Evolutionary conservation across 2,888 invertebrate genomes (phyloP), one percentile per base, ranked within the genome.

Genomic region (Xylota segnis): DNA sequence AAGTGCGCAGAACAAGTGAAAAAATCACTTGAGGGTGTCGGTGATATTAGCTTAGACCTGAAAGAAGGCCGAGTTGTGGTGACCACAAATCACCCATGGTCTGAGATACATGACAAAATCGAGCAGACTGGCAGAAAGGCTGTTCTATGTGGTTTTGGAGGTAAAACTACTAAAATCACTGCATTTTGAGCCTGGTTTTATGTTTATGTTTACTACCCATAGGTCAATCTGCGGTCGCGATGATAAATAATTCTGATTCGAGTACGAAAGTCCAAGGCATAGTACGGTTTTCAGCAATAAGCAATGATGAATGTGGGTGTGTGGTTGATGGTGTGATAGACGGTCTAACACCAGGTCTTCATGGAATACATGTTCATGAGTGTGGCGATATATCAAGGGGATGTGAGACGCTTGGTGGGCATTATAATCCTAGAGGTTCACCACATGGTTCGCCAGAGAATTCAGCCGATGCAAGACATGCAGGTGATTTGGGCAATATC

Each of bases 241-340:
- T 97, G 89, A 94, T 97, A 76, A 94, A 90, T 77, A 90, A 89
- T 27, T 93, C 90, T 0, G 90, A 90, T 9, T 88, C 90, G 56
- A 89, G 94, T 66, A 91, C 92, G 4, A 89, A 90, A 0, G 93
- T 96, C 3, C 93, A 95, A 89, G 98, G 98, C 0, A 95, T 98
- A 14, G 94, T 97, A 5, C 92, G 98, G 76, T 96, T 98, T 87
- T 93, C 93, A 14, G 91, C 94, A 50, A 93, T 92, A 5, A 87
- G 88, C 2, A 88, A 88, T 0, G 88, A 90, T 0, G 90, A 91
- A 0, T 88, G 91, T 0, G 94, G 94, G 0, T 95, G 96, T 65
- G 93, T 98, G 0, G 94, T 97, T 2, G 98, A 98, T 90, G 98
- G 98, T 0, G 96, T 96, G 2, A 92, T 98, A 2, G 97, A 98